Percentiles rank a stretch among this genome's conserved stretches.
Conservation (phyloP, 2,888 invertebrate species). For the Ferdinandea cuprea region DNA sequence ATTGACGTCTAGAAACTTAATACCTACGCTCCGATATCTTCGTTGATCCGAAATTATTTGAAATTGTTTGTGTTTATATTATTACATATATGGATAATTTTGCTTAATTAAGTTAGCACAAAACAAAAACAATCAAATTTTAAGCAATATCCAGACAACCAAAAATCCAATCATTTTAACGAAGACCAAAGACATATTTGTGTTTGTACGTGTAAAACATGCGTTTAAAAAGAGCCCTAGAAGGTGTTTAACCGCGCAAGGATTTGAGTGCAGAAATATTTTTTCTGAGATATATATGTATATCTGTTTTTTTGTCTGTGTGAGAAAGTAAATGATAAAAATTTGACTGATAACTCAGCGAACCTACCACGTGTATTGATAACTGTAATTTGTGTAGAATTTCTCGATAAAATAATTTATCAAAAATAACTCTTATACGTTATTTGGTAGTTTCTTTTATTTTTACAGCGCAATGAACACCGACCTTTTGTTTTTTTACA, state of each 20-base stretch:
- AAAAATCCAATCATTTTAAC: not conserved
- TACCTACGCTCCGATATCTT: not conserved
- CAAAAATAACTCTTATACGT: no score
- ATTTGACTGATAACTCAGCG: not conserved
- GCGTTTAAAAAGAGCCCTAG: no score
- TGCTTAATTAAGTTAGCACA: slow-evolving; percentile 42
- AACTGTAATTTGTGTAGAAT: not conserved
- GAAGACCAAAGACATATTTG: slow-evolving; percentile 1
- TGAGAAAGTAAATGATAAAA: slow-evolving; percentile 20
- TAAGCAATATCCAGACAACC: not conserved
- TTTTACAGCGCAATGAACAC: no score
- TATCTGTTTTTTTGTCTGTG: not conserved
- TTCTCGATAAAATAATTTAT: not conserved
- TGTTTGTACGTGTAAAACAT: no score
- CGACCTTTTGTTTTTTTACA: no score
- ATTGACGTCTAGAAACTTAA: not conserved
- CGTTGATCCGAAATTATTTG: not conserved
- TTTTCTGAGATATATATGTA: no score
- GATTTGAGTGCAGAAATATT: not conserved
- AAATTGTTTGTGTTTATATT: not conserved
- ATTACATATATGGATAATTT: not conserved
- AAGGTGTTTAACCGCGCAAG: slow-evolving; percentile 1
- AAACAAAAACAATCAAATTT: slow-evolving; percentile 2
- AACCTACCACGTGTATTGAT: not conserved
- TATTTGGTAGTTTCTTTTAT: no score